These are phyloP conservation scores for Eristalinus aeneus DNA, from an alignment of 2,888 invertebrate species.

Conservation along the genomic window DNA sequence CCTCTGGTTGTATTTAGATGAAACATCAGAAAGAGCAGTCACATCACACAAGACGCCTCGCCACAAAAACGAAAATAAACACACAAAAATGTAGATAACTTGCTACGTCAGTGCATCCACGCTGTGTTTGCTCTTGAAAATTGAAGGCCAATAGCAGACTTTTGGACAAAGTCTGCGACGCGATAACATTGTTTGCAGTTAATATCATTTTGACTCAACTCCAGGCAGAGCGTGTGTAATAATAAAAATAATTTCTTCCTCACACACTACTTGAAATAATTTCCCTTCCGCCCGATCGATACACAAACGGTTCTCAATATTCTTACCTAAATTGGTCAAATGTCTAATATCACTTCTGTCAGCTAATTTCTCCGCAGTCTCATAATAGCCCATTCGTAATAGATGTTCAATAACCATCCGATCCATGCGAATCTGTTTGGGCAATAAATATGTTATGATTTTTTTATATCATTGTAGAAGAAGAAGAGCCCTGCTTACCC, in stretches of 20 bases:
- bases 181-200: background rate
- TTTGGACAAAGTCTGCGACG: background rate
- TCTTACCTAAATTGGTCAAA: conserved; percentile 92
- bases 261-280: background rate
- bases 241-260: background rate
- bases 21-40: too few species aligned
- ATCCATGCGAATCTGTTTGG: conserved; percentile 86
- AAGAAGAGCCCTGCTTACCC: conserved; percentile 69
- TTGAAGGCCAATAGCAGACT: background rate
- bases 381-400: conserved; percentile 96
- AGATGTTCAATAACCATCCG: conserved; percentile 98
- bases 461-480: background rate
- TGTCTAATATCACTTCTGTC: conserved; percentile 90
- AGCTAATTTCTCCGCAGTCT: conserved; percentile 93
- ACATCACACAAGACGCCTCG: background rate
- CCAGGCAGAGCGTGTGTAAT: background rate
- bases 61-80: background rate
- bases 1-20: too few species aligned
- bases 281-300: background rate
- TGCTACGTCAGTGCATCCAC: background rate
- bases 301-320: background rate
- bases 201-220: background rate
- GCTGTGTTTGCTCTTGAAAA: background rate
- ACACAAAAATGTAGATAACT: background rate
- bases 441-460: background rate